These are phyloP conservation scores for Lamellibrachia satsuma DNA, from an alignment of 2,888 invertebrate genomes.

Conservation along the genomic window DNA sequence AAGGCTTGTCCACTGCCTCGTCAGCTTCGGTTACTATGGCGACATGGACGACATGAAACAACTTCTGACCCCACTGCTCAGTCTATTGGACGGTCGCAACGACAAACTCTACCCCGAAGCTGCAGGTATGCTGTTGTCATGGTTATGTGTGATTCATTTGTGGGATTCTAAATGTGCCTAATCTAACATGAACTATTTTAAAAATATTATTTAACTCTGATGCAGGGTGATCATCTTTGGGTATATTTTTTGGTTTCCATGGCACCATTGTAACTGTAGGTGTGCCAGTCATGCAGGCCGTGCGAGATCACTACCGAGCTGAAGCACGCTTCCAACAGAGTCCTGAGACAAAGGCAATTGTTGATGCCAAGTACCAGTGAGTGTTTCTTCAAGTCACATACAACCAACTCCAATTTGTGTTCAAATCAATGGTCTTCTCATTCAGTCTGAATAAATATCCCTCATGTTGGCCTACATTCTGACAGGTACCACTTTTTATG, in stretches of 20 bases:
- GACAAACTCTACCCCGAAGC: constrained; percentile 56
- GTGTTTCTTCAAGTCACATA: neutral
- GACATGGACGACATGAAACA: constrained; percentile 58
- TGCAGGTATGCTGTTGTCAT: constrained; percentile 26
- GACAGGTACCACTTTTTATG: no score
- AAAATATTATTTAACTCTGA: no score
- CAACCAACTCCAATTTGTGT: no score
- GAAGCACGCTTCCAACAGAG: constrained; percentile 53
- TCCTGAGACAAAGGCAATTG: constrained; percentile 59
- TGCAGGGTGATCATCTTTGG: no score
- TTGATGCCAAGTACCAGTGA: constrained; percentile 55
- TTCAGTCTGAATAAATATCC: no score
- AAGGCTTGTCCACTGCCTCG: constrained; percentile 58
- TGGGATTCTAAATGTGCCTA: neutral
- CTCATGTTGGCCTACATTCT: no score
- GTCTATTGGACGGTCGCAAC: constrained; percentile 62
- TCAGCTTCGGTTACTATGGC: constrained; percentile 61
- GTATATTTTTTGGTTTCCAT: neutral
- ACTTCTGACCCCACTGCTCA: constrained; percentile 59
- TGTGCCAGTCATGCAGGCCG: constrained; percentile 41
- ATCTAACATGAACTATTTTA: no score
- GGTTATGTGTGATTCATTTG: neutral
- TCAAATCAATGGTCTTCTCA: no score
- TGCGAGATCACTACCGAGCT: constrained; percentile 51
- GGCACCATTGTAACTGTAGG: constrained; percentile 13